Base-by-base conservation (phyloP, 2,113 vertebrate species). In the Strix uralensis region DNA sequence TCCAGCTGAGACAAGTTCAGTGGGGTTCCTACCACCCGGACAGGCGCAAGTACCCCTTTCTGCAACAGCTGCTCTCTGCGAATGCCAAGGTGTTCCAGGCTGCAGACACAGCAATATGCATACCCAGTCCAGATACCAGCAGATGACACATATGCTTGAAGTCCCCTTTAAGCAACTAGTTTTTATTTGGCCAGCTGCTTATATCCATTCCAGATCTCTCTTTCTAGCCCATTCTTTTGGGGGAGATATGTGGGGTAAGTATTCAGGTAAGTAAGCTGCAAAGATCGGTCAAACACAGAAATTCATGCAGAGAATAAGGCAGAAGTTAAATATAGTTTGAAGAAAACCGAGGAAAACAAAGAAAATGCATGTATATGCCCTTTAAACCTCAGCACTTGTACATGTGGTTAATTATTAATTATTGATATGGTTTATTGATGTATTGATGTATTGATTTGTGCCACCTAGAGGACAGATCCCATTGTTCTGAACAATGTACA, bases 391-490 rank as follows among this genome's bases (percentile, higher is more conserved):
- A 79, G 54, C 70, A 11, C 86, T n/a, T 73, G 21, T 36, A 67
- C 5, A 0, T 23, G 59, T 40, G 44, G 95, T 96, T 96, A 94
- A 94, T 93, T 59, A 96, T 96, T 96, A 92, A 94, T 92, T 61
- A 92, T 81, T 69, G 77, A 94, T 91, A 94, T 9, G 93, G 84
- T 96, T 96, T 95, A 97, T 86, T 95, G 93, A 90, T 27, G n/a
- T 82, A 63, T 70, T 20, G 65, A 57, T 55, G 38, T 55, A 90
- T 96, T 81, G 80, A 86, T 93, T 90, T 71, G 73, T 94, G 88
- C 92, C 95, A 91, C 82, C 88, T 23, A 32, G 67, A 63, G 85
- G 86, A 80, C 69, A 61, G 86, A 91, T 71, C 80, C 72, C 77
- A 61, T 90, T 96, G 95, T 91, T 74, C 88, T 58, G 70, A 51